These are phyloP conservation scores for Potorous gilbertii DNA, from an alignment of 2,797 vertebrate species.

Conservation along the genomic window DNA sequence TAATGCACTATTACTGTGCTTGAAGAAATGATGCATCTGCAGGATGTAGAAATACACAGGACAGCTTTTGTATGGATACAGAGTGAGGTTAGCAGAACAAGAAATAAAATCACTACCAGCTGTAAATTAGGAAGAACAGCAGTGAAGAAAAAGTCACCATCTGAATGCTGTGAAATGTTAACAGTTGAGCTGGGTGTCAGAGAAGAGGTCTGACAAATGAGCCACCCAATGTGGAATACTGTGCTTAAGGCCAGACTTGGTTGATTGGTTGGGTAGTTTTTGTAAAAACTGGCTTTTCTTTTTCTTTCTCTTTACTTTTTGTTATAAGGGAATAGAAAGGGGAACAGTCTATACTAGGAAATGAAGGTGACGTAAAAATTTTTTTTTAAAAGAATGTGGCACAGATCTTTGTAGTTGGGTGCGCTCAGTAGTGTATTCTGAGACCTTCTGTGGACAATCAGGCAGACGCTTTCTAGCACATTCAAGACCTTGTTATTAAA, in stretches of 20 bases:
- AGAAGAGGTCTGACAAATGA: background rate
- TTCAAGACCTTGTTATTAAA: background rate
- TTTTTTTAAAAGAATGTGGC: background rate
- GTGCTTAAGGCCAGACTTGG: background rate
- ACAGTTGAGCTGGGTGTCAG: background rate
- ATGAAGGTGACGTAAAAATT: background rate
- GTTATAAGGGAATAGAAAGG: background rate
- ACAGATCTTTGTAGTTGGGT: background rate
- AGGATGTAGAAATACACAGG: background rate
- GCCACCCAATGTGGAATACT: background rate
- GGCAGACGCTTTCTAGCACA: background rate
- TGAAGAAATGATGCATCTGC: background rate
- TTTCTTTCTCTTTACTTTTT: background rate
- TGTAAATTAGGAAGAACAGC: background rate
- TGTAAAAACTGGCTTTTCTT: background rate
- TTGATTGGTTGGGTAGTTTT: background rate
- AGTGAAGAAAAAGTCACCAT: background rate
- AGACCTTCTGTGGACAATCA: background rate
- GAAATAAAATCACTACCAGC: background rate
- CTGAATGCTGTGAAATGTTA: background rate
- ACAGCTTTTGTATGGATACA: background rate
- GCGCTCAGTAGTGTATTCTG: background rate
- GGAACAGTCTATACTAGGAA: background rate
- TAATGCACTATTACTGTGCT: background rate
- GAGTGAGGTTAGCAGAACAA: background rate